phyloP scores from a whole-genome alignment of 1,140 invertebrate genomes.

The Mya arenaria region DNA sequence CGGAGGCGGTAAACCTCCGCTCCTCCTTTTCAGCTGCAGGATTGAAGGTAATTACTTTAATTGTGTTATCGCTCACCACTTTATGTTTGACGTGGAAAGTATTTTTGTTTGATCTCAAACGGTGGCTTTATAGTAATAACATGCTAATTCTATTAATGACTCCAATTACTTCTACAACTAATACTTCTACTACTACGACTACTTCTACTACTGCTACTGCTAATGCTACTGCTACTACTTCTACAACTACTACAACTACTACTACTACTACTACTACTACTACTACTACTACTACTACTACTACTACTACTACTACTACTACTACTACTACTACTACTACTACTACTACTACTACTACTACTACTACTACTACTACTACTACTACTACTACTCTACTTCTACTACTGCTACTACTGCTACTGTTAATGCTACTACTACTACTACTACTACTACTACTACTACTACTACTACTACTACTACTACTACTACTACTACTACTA shows the following conservation, averaged over 20 bases:
- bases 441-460: conserved; percentile 29
- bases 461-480: conserved; percentile 43
- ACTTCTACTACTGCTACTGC: too few species aligned
- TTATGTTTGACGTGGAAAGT: too few species aligned
- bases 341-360: conserved; percentile 34
- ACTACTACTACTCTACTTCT: conserved; percentile 43
- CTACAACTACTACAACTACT: conserved; percentile 37
- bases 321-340: conserved; percentile 50
- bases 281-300: conserved; percentile 44
- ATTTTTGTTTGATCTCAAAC: too few species aligned
- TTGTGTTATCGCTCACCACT: too few species aligned
- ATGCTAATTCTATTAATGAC: too few species aligned
- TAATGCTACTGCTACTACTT: too few species aligned
- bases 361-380: conserved; percentile 40
- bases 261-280: conserved; percentile 37
- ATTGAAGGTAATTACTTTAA: too few species aligned
- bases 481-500: conserved; percentile 18
- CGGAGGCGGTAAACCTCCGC: too few species aligned
- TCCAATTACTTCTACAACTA: conserved; percentile 18
- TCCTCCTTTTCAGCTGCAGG: too few species aligned
- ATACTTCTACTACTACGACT: too few species aligned
- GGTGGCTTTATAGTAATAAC: too few species aligned
- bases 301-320: conserved; percentile 42
- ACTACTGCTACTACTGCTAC: conserved; percentile 17
- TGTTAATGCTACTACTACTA: conserved; percentile 21